phyloP scores from a whole-genome alignment of 2,797 vertebrate species.

The Spondyliosoma cantharus region DNA sequence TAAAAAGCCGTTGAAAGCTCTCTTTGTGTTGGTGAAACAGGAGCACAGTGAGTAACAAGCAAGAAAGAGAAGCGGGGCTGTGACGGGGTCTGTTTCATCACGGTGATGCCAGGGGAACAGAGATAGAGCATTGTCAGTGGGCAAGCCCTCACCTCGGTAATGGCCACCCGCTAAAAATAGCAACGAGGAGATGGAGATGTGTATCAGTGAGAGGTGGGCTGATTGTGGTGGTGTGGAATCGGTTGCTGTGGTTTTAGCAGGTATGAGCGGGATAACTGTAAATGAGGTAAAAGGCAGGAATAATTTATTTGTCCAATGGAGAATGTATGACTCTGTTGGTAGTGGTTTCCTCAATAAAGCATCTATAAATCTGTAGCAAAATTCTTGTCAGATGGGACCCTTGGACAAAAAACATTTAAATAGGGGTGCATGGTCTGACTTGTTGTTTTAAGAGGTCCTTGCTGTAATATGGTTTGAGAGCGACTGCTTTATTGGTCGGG shows the following conservation, averaged over 20 bases:
- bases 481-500: not conserved
- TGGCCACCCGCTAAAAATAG: constrained; percentile 73
- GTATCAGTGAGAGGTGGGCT: constrained; percentile 31
- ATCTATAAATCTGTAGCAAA: too few species aligned
- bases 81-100: constrained; percentile 51
- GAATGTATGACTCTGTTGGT: too few species aligned
- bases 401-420: too few species aligned
- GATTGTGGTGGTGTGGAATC: not conserved
- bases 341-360: too few species aligned
- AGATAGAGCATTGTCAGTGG: constrained; percentile 44
- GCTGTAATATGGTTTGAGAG: too few species aligned
- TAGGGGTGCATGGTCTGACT: too few species aligned
- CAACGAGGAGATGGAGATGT: constrained; percentile 51
- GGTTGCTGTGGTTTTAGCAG: constrained; percentile 34
- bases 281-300: not conserved
- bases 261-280: not conserved
- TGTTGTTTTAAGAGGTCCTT: too few species aligned
- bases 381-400: too few species aligned
- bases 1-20: constrained; percentile 8
- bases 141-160: constrained; percentile 66
- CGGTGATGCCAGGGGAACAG: constrained; percentile 15
- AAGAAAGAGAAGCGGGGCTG: constrained; percentile 27
- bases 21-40: constrained; percentile 22
- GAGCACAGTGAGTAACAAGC: constrained; percentile 4
- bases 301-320: too few species aligned